Evolutionary conservation across 2,113 vertebrate species (phyloP).

Genomic region (Nasalis larvatus): DNA sequence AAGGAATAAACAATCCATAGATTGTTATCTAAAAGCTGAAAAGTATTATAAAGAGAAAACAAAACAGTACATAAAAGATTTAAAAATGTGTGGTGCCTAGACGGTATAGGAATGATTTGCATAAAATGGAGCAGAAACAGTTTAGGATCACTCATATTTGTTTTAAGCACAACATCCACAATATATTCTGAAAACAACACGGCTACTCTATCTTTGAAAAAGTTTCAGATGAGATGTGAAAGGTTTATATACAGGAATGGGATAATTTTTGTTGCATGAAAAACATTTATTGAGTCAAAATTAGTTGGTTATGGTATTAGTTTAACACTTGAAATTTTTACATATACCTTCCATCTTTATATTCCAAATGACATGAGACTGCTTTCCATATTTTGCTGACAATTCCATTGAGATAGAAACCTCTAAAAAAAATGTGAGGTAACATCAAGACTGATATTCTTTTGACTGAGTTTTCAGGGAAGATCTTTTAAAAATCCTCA

Average conservation of each 20-base stretch:
- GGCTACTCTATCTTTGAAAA: neutral
- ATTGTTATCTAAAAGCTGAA: constrained; percentile 10
- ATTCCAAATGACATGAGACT: neutral
- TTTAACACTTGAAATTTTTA: constrained; percentile 29
- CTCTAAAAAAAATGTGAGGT: neutral
- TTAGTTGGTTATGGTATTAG: neutral
- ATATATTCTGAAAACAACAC: neutral
- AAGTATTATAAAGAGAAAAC: neutral
- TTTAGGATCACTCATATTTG: neutral
- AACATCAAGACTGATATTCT: neutral
- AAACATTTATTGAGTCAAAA: neutral
- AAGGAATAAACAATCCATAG: neutral
- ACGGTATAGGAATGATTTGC: neutral
- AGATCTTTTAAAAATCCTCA: neutral
- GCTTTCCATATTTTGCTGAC: neutral
- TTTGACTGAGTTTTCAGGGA: constrained; percentile 29
- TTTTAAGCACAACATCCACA: neutral
- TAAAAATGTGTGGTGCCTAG: neutral
- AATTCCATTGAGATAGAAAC: constrained; percentile 16
- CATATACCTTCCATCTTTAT: neutral
- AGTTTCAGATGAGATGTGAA: neutral
- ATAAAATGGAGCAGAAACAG: neutral
- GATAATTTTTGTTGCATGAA: neutral
- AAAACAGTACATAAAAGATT: neutral
- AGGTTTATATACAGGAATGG: neutral